Conservation (phyloP, 2,888 invertebrate genomes). For the Dendrolimus houi region DNA sequence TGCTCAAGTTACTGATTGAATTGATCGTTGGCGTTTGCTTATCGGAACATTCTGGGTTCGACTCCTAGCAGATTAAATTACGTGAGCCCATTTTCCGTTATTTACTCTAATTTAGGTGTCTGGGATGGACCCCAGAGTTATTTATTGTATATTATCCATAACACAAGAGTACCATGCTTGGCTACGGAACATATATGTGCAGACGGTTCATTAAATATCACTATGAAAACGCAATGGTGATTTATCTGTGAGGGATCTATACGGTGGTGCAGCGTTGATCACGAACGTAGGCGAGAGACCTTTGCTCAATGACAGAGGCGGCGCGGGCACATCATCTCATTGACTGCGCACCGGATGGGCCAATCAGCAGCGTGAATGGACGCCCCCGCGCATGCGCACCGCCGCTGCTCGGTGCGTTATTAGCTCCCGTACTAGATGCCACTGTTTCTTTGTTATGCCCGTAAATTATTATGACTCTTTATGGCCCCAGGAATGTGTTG, state of each 20-base stretch:
- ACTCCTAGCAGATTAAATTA: too few relatives aligned
- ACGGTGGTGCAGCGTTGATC: conserved; percentile 28
- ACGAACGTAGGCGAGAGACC: conserved; percentile 71
- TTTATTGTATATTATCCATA: too few relatives aligned
- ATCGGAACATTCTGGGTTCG: too few relatives aligned
- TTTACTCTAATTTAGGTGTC: too few relatives aligned
- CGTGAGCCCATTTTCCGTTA: too few relatives aligned
- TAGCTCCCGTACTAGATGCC: conserved; percentile 63
- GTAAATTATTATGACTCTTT: conserved; percentile 68
- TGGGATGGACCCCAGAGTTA: too few relatives aligned
- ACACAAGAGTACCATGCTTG: too few relatives aligned
- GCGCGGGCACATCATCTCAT: conserved; percentile 72
- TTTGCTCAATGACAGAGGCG: conserved; percentile 70
- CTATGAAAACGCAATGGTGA: conserved; percentile 13
- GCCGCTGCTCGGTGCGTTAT: conserved; percentile 50
- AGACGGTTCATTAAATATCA: too few relatives aligned
- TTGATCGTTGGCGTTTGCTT: too few relatives aligned
- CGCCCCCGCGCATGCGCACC: conserved; percentile 62
- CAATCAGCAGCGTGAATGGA: conserved; percentile 75
- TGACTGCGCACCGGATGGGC: conserved; percentile 74
- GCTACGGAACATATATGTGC: too few relatives aligned
- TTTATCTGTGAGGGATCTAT: conserved; percentile 39
- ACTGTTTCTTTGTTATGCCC: conserved; percentile 64
- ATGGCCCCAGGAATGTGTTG: conserved; percentile 54
- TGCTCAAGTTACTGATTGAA: too few relatives aligned